Conservation (phyloP, 2,113 vertebrate genomes). For the Chiloscyllium plagiosum region DNA sequence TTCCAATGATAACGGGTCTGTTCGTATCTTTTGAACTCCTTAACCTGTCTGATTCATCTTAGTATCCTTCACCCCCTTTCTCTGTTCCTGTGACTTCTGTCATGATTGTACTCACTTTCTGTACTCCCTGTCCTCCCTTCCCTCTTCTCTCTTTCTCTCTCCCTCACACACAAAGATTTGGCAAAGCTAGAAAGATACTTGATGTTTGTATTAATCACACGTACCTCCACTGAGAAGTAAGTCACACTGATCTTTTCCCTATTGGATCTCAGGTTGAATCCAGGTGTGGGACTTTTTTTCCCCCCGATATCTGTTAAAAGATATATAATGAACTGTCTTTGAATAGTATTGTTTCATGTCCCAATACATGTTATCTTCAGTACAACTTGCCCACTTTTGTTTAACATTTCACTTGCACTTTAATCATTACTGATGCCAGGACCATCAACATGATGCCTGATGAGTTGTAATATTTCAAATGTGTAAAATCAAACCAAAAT, state of each 20-base stretch:
- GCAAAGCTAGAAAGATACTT: neutral
- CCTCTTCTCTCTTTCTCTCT: neutral
- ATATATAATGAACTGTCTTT: neutral
- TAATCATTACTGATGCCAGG: neutral
- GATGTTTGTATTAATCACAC: neutral
- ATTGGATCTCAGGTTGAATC: neutral
- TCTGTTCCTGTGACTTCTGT: neutral
- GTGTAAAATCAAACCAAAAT: neutral
- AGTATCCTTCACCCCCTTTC: neutral
- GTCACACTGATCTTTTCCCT: neutral
- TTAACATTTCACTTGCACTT: neutral
- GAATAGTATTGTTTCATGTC: neutral
- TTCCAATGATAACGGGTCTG: neutral
- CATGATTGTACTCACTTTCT: too few species aligned
- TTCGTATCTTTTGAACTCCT: neutral
- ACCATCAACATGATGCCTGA: neutral
- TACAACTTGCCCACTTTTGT: neutral
- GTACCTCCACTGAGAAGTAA: neutral
- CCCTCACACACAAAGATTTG: neutral
- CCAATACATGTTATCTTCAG: neutral
- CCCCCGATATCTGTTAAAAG: neutral
- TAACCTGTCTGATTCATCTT: neutral
- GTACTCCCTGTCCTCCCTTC: too few species aligned
- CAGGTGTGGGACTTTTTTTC: neutral
- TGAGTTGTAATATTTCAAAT: neutral